Conservation (phyloP, 2,888 invertebrate genomes). For the Agrochola macilenta region DNA sequence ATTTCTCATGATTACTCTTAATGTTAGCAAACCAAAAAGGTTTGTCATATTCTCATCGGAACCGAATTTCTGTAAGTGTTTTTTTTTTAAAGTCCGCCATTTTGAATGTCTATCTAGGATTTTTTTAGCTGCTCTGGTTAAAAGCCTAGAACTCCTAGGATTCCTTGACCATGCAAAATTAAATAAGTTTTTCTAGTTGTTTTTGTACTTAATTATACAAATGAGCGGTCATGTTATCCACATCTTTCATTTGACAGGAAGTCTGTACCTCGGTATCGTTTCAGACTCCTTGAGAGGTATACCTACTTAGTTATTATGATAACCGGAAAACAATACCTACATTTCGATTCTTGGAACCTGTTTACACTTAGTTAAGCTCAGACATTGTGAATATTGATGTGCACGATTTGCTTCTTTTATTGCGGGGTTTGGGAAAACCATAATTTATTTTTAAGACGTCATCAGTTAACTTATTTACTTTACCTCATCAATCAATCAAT, state of each 20-base stretch:
- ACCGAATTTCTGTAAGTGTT: not conserved
- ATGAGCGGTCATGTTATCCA: not conserved
- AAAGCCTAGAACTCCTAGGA: not conserved
- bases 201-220: no score
- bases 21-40: not conserved
- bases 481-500: no score
- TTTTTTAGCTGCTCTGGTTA: not conserved
- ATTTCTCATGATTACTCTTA: not conserved
- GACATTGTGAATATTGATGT: constrained; percentile 2
- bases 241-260: not conserved
- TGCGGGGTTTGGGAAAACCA: constrained; percentile 30
- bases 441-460: not conserved
- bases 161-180: not conserved
- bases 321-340: constrained; percentile 50
- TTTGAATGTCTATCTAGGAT: no score
- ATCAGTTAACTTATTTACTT: not conserved
- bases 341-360: constrained; percentile 42
- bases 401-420: constrained; percentile 25
- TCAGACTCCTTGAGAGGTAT: no score
- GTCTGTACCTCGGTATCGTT: no score
- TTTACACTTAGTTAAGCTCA: constrained; percentile 11
- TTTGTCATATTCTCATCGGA: not conserved
- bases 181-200: not conserved
- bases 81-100: no score
- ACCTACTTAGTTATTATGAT: constrained; percentile 33